A percentile compares a stretch with the other conserved stretches of the same genome.
These are phyloP conservation scores for Phoeniculus purpureus DNA, from an alignment of 2,797 vertebrate species.

Conservation along the genomic window DNA sequence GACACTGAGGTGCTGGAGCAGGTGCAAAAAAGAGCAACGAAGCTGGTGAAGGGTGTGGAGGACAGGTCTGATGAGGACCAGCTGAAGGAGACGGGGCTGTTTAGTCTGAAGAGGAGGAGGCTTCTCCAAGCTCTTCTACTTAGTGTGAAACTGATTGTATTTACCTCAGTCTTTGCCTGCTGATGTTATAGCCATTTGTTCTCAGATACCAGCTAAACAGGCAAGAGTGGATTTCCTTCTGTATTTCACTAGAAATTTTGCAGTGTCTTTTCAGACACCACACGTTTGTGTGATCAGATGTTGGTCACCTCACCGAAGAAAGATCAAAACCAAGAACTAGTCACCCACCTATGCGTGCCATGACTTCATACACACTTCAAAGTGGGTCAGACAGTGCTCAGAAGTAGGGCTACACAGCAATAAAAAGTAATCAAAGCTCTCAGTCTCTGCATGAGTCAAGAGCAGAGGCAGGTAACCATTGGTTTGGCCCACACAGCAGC, in stretches of 20 bases:
- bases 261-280: not conserved
- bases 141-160: not conserved
- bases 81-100: no score
- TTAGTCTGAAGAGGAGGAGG: no score
- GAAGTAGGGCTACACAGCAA: not conserved
- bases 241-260: not conserved
- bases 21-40: no score
- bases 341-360: not conserved
- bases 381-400: not conserved
- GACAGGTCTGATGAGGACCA: no score
- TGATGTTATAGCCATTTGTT: not conserved
- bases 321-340: not conserved
- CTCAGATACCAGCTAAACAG: not conserved
- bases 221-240: not conserved
- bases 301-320: not conserved
- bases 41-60: no score
- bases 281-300: not conserved
- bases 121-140: not conserved
- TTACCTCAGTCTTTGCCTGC: not conserved
- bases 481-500: not conserved
- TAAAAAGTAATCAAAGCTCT: not conserved
- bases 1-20: no score
- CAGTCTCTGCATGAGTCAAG: not conserved
- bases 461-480: not conserved
- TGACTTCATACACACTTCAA: not conserved